Evolutionary conservation across 2,888 invertebrate genomes (phyloP), one percentile per base, ranked within the genome.

Genomic region (Polymixis lichenea): DNA sequence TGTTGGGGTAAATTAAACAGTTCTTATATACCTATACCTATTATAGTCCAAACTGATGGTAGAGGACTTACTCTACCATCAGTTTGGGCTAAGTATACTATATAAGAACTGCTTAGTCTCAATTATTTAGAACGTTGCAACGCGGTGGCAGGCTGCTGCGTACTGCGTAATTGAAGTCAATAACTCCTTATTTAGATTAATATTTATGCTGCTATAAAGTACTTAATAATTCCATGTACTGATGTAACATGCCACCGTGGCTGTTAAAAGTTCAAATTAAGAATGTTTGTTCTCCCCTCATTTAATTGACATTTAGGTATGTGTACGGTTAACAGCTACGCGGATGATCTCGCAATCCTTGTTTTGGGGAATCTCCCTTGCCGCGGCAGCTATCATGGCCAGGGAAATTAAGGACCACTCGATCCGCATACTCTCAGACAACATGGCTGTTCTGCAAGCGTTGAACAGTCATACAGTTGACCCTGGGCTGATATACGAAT

Each of bases 121-220:
- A 28, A 28, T 17, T 55, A n/a, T 49, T 61, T 49, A 38, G 13
- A 49, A 56, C n/a, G 49, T 17, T 51, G 15, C 78, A 80, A 75
- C 82, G 73, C 62, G 56, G 72, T 65, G 77, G 56, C 78, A 62
- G 71, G 7, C 60, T 68, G 7, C 60, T 68, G 61, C 46, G 62
- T 75, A n/a, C n/a, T n/a, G n/a, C n/a, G n/a, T 86, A 84, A 90
- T 90, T 89, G 87, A 81, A 80, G 80, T 85, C 78, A 89, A 90
- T 90, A 79, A 85, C 80, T 86, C 77, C 85, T 89, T 72, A 72
- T 38, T 89, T 72, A 75, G 15, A 28, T 78, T 70, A 22, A 51
- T 66, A 32, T 73, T 38, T 49, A 74, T 66, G 38, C 32, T 61
- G 32, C 61, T 61, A 2, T 61, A 32, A 32, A 32, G n/a, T 62